These are phyloP conservation scores for Siniperca scherzeri DNA, from an alignment of 2,797 vertebrate species.

Conservation along the genomic window DNA sequence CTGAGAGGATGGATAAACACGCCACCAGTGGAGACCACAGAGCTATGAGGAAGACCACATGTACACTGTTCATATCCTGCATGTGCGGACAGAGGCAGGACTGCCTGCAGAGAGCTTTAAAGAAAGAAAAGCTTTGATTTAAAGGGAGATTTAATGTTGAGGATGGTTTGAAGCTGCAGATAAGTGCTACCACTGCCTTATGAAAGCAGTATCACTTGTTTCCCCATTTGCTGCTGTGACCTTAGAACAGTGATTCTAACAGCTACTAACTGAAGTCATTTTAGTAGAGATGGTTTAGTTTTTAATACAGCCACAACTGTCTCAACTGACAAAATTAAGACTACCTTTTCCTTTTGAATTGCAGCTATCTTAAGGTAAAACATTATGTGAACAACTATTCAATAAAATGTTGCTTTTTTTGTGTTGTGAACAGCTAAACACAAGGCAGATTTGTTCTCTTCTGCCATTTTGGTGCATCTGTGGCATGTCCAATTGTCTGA, in stretches of 20 bases:
- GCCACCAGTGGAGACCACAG: not conserved
- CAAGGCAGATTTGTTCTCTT: not conserved
- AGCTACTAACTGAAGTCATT: not conserved
- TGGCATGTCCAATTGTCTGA: not conserved
- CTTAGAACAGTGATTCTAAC: not conserved
- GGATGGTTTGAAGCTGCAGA: not conserved
- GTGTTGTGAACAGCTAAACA: not conserved
- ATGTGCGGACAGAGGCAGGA: not conserved
- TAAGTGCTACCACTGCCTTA: not conserved
- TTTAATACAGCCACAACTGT: not conserved
- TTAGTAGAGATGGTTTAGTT: not conserved
- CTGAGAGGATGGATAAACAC: not conserved
- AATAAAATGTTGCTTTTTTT: not conserved
- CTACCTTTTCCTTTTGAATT: not conserved
- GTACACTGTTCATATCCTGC: not conserved
- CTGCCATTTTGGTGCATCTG: not conserved
- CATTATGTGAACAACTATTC: not conserved
- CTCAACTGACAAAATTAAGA: not conserved
- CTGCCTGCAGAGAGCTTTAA: slow-evolving; percentile 12
- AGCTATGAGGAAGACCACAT: slow-evolving; percentile 6
- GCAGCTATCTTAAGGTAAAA: not conserved
- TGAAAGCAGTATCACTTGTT: not conserved
- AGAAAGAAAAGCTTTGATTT: slow-evolving; percentile 13
- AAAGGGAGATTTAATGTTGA: slow-evolving; percentile 9
- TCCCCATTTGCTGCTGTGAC: not conserved